Evolutionary conservation across 92 coral and sea anemone species (phyloP).

Genomic region (Pocillopora meandrina): DNA sequence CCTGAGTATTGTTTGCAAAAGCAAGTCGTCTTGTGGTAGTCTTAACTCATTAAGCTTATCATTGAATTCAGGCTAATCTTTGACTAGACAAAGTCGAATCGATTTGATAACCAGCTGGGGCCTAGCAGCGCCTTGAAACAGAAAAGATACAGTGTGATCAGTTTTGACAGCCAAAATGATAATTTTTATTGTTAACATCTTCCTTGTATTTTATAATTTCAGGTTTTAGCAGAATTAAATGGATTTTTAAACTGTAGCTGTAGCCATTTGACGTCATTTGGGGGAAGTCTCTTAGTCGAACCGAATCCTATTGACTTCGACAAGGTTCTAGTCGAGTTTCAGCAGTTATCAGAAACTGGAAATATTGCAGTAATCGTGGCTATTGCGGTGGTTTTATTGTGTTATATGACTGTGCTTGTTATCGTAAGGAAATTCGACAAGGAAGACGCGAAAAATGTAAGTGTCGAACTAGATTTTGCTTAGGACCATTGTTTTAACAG

Average conservation of each 20-base stretch:
- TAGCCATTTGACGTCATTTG: constrained; percentile 40
- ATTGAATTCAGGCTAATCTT: too few species aligned
- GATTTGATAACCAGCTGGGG: too few species aligned
- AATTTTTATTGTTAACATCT: background rate
- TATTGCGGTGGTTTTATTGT: constrained; percentile 1
- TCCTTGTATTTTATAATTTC: background rate
- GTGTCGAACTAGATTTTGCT: background rate
- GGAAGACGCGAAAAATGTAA: constrained; percentile 21
- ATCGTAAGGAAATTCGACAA: constrained; percentile 24
- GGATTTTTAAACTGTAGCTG: constrained; percentile 19
- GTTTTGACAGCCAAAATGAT: too few species aligned
- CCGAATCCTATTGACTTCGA: constrained; percentile 49
- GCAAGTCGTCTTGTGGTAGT: too few species aligned
- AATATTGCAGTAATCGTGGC: constrained; percentile 18
- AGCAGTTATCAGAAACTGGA: background rate
- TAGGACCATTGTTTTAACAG: too few species aligned
- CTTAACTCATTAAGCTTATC: too few species aligned
- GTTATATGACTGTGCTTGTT: constrained; percentile 11
- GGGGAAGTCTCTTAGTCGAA: constrained; percentile 14
- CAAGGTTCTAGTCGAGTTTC: constrained; percentile 23
- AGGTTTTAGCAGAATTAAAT: background rate
- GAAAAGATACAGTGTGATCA: too few species aligned
- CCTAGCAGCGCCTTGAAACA: too few species aligned
- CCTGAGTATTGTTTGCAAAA: too few species aligned
- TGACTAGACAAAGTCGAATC: too few species aligned